phyloP scores from a whole-genome alignment of 2,888 invertebrate species.

The Nomada ferruginata region DNA sequence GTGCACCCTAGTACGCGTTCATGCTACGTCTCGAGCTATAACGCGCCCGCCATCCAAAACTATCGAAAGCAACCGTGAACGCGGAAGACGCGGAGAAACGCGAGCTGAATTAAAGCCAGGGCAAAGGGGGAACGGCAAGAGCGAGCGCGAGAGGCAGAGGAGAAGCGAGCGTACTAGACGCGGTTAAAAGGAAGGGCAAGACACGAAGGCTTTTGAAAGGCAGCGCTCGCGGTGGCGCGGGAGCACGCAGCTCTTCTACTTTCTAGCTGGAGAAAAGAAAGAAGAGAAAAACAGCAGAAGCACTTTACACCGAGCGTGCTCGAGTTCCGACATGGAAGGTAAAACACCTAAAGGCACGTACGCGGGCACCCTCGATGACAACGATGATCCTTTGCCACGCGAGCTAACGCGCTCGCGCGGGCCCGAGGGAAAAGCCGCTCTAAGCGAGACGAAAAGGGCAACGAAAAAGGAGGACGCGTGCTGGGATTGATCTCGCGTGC shows the following conservation, averaged over 20 bases:
- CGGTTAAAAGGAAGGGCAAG: slow-evolving; percentile 13
- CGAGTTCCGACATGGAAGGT: slow-evolving; percentile 41
- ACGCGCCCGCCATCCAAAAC: slow-evolving; percentile 18
- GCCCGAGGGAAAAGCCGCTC: slow-evolving; percentile 15
- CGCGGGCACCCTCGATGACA: slow-evolving; percentile 30
- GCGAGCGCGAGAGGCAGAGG: neutral
- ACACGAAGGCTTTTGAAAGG: slow-evolving; percentile 19
- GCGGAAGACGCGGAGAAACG: slow-evolving; percentile 31
- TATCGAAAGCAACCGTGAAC: slow-evolving; percentile 29
- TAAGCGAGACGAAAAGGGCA: neutral
- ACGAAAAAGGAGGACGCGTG: neutral
- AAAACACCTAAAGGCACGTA: slow-evolving; percentile 57
- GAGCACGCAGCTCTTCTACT: neutral
- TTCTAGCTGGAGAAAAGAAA: neutral
- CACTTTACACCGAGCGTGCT: slow-evolving; percentile 53
- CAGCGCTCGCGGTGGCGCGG: neutral
- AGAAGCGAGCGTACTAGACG: slow-evolving; percentile 11
- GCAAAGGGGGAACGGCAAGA: neutral
- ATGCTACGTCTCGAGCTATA: too few relatives aligned
- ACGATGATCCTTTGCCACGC: slow-evolving; percentile 39
- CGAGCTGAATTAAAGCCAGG: slow-evolving; percentile 20
- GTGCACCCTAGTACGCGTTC: neutral
- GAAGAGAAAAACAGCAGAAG: slow-evolving; percentile 36
- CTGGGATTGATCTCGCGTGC: neutral
- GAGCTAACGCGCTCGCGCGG: slow-evolving; percentile 39